A percentile compares a stretch with the other conserved stretches of the same genome.
These are phyloP conservation scores for Nemopilema nomurai DNA, from an alignment of 30 jellyfish, hydroid and myxozoan species.

Conservation along the genomic window DNA sequence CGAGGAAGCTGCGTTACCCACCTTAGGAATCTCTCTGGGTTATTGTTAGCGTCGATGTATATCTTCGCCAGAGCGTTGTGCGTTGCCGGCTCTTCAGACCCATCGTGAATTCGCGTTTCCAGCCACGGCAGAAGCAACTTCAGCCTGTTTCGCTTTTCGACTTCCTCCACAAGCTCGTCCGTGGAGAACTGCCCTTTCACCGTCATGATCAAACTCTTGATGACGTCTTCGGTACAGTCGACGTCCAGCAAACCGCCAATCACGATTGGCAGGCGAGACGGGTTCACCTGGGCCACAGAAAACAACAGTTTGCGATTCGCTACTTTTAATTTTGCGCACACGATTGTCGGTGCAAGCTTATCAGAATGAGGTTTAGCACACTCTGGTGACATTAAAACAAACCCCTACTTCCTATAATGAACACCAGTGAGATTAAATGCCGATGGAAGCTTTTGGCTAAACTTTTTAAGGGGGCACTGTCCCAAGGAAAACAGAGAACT, in stretches of 20 bases:
- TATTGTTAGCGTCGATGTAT: constrained; percentile 97
- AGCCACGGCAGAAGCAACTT: constrained; percentile 95
- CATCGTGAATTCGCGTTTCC: constrained; percentile 95
- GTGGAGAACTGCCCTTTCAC: constrained; percentile 97
- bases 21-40: constrained; percentile 98
- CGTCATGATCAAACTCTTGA: constrained; percentile 90
- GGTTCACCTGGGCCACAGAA: constrained; percentile 82
- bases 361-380: too few species aligned
- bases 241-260: constrained; percentile 99
- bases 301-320: too few species aligned
- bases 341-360: too few species aligned
- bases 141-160: constrained; percentile 96
- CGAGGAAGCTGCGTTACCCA: too few species aligned
- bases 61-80: constrained; percentile 99
- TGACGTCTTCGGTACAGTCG: constrained; percentile 97
- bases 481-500: too few species aligned
- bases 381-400: too few species aligned
- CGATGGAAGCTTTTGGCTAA: too few species aligned
- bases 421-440: too few species aligned
- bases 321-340: too few species aligned
- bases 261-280: constrained; percentile 98
- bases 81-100: constrained; percentile 99
- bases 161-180: constrained; percentile 99
- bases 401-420: too few species aligned
- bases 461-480: too few species aligned